Conservation (phyloP, 2,113 vertebrate species). For the Reinhardtius hippoglossoides region DNA sequence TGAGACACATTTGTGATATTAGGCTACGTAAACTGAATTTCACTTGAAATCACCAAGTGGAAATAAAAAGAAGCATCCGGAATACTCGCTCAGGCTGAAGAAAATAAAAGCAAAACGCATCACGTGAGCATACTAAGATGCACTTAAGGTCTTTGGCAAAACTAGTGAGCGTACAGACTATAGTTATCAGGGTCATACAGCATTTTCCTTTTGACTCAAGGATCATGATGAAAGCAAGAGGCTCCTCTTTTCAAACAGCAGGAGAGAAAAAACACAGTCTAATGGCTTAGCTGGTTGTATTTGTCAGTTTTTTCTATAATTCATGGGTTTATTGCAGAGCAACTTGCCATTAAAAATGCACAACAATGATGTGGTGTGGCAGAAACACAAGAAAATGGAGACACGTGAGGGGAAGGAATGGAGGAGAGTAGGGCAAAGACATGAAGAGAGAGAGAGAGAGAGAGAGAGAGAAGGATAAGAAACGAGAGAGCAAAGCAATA, state of each 20-base stretch:
- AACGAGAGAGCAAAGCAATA: neutral
- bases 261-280: slow-evolving; percentile 2
- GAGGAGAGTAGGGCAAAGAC: slow-evolving; percentile 25
- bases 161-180: slow-evolving; percentile 4
- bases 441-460: neutral
- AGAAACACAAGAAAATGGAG: slow-evolving; percentile 52
- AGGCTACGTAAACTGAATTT: neutral
- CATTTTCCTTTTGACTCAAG: slow-evolving; percentile 24
- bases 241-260: slow-evolving; percentile 21
- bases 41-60: neutral
- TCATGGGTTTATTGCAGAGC: slow-evolving; percentile 64
- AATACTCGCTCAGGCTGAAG: slow-evolving; percentile 1
- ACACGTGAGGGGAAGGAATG: slow-evolving; percentile 33
- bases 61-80: slow-evolving; percentile 8
- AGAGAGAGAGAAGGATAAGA: neutral
- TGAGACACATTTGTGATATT: neutral
- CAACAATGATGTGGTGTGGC: slow-evolving; percentile 41
- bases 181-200: neutral
- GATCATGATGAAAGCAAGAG: slow-evolving; percentile 24
- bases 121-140: neutral
- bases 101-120: neutral
- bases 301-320: slow-evolving; percentile 70
- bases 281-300: slow-evolving; percentile 58
- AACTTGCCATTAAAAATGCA: slow-evolving; percentile 72
- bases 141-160: slow-evolving; percentile 23